Conservation (phyloP, 2,797 vertebrate genomes). For the Sebastes nivosus region DNA sequence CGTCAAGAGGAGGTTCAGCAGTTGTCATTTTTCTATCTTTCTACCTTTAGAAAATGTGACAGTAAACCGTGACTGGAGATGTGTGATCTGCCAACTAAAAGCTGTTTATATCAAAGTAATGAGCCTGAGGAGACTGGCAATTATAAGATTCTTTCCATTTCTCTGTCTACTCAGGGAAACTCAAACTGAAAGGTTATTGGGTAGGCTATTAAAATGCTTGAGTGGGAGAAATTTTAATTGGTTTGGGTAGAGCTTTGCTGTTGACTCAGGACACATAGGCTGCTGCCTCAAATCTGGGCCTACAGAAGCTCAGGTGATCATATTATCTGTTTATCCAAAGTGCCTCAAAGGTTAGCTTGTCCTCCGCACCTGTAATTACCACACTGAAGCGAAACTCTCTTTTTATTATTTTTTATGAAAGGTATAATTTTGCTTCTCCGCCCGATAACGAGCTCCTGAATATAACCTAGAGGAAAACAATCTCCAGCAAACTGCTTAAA, state of each 20-base stretch:
- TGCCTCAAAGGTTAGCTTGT: constrained; percentile 54
- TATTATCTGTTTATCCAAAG: constrained; percentile 58
- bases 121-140: constrained; percentile 77
- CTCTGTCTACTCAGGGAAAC: constrained; percentile 70
- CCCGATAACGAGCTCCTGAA: constrained; percentile 43
- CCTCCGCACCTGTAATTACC: constrained; percentile 47
- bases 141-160: constrained; percentile 74
- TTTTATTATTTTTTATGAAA: constrained; percentile 12
- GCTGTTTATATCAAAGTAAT: constrained; percentile 81
- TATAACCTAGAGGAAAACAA: constrained; percentile 16
- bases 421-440: constrained; percentile 18
- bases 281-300: constrained; percentile 29
- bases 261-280: constrained; percentile 61
- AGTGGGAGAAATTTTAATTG: constrained; percentile 76
- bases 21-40: constrained; percentile 55
- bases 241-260: constrained; percentile 66
- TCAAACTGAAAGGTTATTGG: constrained; percentile 75
- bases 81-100: constrained; percentile 71
- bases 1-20: constrained; percentile 39
- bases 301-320: constrained; percentile 51
- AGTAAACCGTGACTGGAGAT: constrained; percentile 59
- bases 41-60: constrained; percentile 63
- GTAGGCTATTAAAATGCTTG: constrained; percentile 72
- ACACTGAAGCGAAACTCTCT: constrained; percentile 11
- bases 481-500: constrained; percentile 28